Evolutionary conservation across 1,140 invertebrate species (phyloP).

Genomic region (Lycorma delicatula): DNA sequence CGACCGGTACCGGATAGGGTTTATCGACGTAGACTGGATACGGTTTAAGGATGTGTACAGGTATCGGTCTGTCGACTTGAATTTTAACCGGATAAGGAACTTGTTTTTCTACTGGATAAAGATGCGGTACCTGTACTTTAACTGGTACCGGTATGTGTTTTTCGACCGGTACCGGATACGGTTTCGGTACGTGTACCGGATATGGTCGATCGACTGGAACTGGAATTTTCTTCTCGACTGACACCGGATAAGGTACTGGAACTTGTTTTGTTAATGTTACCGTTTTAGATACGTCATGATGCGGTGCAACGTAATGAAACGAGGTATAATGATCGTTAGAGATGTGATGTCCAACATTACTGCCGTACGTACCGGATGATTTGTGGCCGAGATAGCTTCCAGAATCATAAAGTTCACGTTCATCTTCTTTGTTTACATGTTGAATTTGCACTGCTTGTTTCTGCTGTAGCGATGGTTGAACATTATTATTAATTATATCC

Average conservation of each 20-base stretch:
- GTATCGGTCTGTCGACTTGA: not conserved
- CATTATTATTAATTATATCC: too few relatives aligned
- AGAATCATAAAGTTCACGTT: too few relatives aligned
- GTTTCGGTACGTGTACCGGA: slow-evolving; percentile 47
- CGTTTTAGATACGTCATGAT: not conserved
- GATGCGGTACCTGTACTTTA: not conserved
- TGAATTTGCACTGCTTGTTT: too few relatives aligned
- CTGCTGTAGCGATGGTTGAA: too few relatives aligned
- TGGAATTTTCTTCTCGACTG: slow-evolving; percentile 14
- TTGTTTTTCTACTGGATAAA: not conserved
- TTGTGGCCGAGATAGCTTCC: too few relatives aligned
- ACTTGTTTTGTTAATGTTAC: not conserved
- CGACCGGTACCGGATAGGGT: slow-evolving; percentile 58
- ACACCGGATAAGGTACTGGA: slow-evolving; percentile 1
- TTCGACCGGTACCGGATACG: slow-evolving; percentile 36
- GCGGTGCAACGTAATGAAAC: too few relatives aligned
- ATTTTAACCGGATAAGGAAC: not conserved
- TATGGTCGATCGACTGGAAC: slow-evolving; percentile 36
- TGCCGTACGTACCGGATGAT: too few relatives aligned
- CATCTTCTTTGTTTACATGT: too few relatives aligned
- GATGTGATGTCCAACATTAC: too few relatives aligned
- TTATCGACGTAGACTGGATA: too few relatives aligned
- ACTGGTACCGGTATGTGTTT: not conserved
- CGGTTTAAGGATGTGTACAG: not conserved
- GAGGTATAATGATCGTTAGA: too few relatives aligned